A percentile compares a stretch with the other conserved stretches of the same genome.
These are phyloP conservation scores for Apteryx mantelli DNA, from an alignment of 2,113 vertebrate species.

Conservation along the genomic window DNA sequence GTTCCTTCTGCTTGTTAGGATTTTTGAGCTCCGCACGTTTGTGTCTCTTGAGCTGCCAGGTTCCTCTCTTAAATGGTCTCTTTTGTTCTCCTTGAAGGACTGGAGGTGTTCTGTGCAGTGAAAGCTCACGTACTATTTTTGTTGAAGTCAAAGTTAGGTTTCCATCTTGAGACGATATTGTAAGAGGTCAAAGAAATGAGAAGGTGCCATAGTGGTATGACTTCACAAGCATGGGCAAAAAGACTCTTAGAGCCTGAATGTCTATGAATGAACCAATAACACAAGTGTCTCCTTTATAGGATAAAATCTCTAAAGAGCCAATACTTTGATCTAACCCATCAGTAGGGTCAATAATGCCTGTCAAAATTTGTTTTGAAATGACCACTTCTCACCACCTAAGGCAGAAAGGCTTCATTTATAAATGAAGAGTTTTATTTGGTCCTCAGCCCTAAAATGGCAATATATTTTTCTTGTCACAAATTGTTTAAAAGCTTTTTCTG, in stretches of 20 bases:
- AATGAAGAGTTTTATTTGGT: background rate
- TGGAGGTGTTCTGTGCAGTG: background rate
- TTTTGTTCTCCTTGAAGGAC: background rate
- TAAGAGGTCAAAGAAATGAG: background rate
- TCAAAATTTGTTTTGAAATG: background rate
- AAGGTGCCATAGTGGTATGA: background rate
- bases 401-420: background rate
- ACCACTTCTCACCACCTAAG: background rate
- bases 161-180: background rate
- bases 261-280: background rate
- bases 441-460: background rate
- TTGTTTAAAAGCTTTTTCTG: background rate
- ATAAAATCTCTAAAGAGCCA: background rate
- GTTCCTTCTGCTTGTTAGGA: background rate
- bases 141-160: background rate
- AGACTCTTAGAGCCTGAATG: slow-evolving; percentile 8
- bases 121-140: background rate
- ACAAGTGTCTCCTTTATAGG: background rate
- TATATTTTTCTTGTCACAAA: background rate
- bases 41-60: background rate
- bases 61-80: background rate
- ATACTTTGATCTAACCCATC: background rate
- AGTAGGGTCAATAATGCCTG: background rate
- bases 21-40: background rate
- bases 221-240: background rate